Percentiles rank a stretch among this genome's conserved stretches.
These are phyloP conservation scores for Apodemus sylvaticus DNA, from an alignment of 2,113 vertebrate species.

Conservation along the genomic window DNA sequence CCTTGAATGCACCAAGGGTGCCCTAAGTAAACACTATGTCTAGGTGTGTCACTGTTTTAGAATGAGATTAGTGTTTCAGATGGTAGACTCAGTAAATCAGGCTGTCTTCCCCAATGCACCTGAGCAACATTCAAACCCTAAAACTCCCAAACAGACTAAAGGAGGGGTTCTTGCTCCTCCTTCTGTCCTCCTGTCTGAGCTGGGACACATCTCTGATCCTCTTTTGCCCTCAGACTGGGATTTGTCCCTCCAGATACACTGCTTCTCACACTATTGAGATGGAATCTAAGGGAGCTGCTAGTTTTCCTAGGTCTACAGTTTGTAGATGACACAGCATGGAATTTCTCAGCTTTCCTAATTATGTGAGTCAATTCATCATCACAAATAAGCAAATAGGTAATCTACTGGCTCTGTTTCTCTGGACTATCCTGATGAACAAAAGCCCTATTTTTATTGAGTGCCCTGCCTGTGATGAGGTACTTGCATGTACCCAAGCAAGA, in stretches of 20 bases:
- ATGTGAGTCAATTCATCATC: neutral
- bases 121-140: neutral
- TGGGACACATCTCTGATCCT: neutral
- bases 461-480: neutral
- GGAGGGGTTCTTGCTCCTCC: neutral
- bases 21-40: neutral
- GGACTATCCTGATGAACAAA: neutral
- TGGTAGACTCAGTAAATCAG: neutral
- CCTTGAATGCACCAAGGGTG: neutral
- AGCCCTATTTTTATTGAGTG: neutral
- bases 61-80: neutral
- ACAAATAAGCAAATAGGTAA: neutral
- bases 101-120: neutral
- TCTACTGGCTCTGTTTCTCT: neutral
- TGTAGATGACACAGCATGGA: neutral
- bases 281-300: neutral
- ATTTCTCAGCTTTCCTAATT: neutral
- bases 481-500: neutral
- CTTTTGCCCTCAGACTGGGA: neutral
- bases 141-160: neutral
- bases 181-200: neutral
- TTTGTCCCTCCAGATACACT: neutral
- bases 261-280: neutral
- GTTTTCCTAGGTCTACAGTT: neutral
- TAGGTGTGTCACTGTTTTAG: neutral